Evolutionary conservation across 2,888 invertebrate genomes (phyloP).

Genomic region (Pegoplata infirma): DNA sequence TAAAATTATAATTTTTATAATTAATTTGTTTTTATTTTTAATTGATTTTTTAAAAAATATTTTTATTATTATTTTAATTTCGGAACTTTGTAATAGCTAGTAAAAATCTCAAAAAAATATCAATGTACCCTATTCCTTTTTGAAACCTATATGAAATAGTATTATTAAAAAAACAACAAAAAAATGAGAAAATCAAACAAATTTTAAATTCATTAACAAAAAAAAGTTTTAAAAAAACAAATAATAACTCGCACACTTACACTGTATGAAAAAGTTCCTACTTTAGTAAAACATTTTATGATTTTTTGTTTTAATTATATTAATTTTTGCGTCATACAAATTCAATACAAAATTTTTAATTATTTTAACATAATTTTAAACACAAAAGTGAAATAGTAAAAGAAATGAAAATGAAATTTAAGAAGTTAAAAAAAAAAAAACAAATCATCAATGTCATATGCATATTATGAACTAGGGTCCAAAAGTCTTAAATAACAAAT

Average conservation of each 20-base stretch:
- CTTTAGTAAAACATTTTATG: slow-evolving; percentile 36
- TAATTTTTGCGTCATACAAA: neutral
- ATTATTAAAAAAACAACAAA: slow-evolving; percentile 13
- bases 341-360: neutral
- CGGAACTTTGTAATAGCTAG: slow-evolving; percentile 24
- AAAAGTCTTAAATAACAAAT: slow-evolving; percentile 50
- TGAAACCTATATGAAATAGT: slow-evolving; percentile 21
- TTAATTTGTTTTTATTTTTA: neutral
- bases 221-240: slow-evolving; percentile 2
- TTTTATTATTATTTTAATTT: neutral
- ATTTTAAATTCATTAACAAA: neutral
- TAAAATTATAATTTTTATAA: neutral
- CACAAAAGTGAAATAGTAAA: slow-evolving; percentile 14
- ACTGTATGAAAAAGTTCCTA: slow-evolving; percentile 62
- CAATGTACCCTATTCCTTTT: slow-evolving; percentile 16
- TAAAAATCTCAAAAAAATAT: slow-evolving; percentile 27
- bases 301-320: neutral
- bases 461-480: slow-evolving; percentile 60
- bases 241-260: slow-evolving; percentile 55
- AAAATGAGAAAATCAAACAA: slow-evolving; percentile 6
- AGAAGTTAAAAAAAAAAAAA: slow-evolving; percentile 13
- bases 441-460: slow-evolving; percentile 34
- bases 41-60: too few species aligned
- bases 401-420: slow-evolving; percentile 7
- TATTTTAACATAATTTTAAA: slow-evolving; percentile 6